These are phyloP conservation scores for Leucopsar rothschildi DNA, from an alignment of 2,113 vertebrate species.

Conservation along the genomic window DNA sequence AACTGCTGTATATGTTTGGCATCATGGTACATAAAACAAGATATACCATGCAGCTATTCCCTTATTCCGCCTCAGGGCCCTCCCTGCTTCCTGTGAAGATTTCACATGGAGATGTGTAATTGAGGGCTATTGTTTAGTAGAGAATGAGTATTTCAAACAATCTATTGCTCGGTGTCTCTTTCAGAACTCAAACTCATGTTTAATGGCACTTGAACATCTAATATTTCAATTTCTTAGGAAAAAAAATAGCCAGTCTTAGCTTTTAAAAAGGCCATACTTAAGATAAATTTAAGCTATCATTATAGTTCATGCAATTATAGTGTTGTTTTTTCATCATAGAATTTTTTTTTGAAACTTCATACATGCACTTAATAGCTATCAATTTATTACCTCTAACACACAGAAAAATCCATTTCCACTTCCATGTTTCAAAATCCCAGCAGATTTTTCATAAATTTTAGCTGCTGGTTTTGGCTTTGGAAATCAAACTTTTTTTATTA, in stretches of 20 bases:
- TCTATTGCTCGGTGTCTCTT: not conserved
- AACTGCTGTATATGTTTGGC: accelerated
- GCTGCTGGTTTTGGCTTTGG: not conserved
- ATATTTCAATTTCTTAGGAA: not conserved
- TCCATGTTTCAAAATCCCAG: not conserved
- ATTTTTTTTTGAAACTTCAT: not conserved
- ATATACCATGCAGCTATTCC: not conserved
- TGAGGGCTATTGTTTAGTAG: not conserved
- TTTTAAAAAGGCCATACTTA: not conserved
- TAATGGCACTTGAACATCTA: not conserved
- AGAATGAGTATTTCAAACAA: not conserved
- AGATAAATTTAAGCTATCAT: not conserved
- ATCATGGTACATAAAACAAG: not conserved
- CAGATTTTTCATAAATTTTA: not conserved
- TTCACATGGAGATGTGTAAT: not conserved
- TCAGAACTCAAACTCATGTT: not conserved
- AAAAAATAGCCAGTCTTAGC: not conserved
- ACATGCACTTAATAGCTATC: not conserved
- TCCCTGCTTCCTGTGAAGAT: not conserved
- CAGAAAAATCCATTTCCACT: not conserved
- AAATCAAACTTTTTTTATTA: not conserved
- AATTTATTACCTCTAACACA: not conserved
- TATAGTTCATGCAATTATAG: not conserved
- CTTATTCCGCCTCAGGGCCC: not conserved
- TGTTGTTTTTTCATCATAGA: not conserved